Evolutionary conservation across 2,797 vertebrate species (phyloP).

Genomic region (Varecia variegata): DNA sequence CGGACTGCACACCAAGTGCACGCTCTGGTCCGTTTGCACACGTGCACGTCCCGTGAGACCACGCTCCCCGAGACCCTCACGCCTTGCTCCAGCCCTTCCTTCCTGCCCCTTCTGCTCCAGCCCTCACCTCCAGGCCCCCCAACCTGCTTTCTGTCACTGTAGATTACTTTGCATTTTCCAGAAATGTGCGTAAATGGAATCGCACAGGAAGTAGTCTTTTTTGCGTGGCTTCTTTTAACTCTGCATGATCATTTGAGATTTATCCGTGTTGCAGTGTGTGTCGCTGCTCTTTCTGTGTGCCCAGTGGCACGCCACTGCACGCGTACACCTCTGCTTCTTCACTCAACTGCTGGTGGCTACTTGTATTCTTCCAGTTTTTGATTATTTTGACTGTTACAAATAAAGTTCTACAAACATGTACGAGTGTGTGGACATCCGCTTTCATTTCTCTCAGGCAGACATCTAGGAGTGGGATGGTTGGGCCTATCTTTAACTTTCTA

Average conservation of each 20-base stretch:
- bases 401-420: background rate
- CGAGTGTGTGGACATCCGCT: background rate
- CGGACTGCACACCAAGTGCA: accelerated
- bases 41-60: background rate
- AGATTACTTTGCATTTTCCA: background rate
- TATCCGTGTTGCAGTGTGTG: background rate
- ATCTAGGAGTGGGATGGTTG: background rate
- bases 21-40: accelerated
- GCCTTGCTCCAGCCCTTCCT: background rate
- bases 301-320: background rate
- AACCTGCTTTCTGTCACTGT: background rate
- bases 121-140: too few relatives aligned
- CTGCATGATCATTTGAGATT: background rate
- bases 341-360: background rate
- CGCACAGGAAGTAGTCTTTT: accelerated
- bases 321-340: too few relatives aligned
- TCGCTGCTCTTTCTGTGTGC: background rate
- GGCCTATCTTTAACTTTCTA: background rate
- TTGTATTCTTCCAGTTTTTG: background rate
- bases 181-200: background rate
- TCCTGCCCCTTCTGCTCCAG: background rate
- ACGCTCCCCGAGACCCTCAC: background rate
- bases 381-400: background rate
- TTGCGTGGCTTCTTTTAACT: background rate
- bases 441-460: background rate